Evolutionary conservation across 2,888 invertebrate species (phyloP), one percentile per base, ranked within the genome.

Genomic region (Lepidochrysops patricia): DNA sequence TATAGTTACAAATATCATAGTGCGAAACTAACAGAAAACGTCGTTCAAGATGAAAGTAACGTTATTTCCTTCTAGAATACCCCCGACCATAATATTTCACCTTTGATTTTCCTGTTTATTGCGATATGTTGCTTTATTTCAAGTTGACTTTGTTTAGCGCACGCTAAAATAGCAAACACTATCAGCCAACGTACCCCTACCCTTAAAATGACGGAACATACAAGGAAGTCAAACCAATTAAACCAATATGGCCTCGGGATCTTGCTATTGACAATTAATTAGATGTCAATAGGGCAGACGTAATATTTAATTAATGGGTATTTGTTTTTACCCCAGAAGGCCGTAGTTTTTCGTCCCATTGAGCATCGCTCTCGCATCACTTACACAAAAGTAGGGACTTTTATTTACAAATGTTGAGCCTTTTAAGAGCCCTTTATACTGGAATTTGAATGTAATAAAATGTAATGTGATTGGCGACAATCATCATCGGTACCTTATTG

Each of bases 271-370:
- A 27, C 52, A 52, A 59, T 59, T 59, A 50, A 37, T 59, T 59
- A 52, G 52, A 52, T 26, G 59, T 29, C 49, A 58, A 58, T 49
- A 58, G 58, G 34, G 58, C 59, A 37, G 52, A 26, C 52, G 34
- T 59, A 59, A 59, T 59, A 37, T 59, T 35, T 59, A 52, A 59
- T 59, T 59, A 59, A 59, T 52, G 52, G 59, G 52, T 59, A 54
- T 54, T 54, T 54, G 54, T 54, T 54, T 54, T 54, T 19, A 19
- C 32, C 9, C 15, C 15, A 27, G 15, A 12, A 32, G 13, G 50
- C 13, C 26, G 32, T 29, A 54, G 54, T 54, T 54, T 54, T 19
- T 54, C 54, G 54, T 15, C 15, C 32, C 54, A 54, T 54, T 54
- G 32, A 54, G 19, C 54, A 29, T 29, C 15, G 19, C 27, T 15